These are phyloP conservation scores for Chaetorhynchus papuensis DNA, from an alignment of 2,113 vertebrate genomes.

Conservation along the genomic window DNA sequence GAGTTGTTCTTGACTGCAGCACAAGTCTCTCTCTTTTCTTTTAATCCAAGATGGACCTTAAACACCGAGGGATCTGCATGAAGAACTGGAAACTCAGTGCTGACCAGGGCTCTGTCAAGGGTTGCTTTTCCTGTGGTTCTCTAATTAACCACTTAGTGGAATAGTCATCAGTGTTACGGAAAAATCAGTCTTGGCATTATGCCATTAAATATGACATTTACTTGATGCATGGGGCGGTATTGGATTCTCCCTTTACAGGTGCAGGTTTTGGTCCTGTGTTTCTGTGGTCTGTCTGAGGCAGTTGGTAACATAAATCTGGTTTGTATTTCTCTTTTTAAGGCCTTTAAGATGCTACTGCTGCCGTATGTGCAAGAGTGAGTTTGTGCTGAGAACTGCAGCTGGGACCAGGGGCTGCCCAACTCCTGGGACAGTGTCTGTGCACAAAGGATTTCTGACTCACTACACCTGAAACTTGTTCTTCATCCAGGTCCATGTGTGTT, in stretches of 20 bases:
- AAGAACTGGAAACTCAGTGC: not conserved
- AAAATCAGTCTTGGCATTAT: not conserved
- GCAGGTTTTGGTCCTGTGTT: not conserved
- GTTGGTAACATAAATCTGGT: not conserved
- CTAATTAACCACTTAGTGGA: not conserved
- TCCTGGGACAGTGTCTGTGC: not conserved
- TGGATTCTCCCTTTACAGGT: not conserved
- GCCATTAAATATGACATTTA: not conserved
- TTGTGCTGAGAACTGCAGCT: not conserved
- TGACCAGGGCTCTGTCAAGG: not conserved
- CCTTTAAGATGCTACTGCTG: not conserved
- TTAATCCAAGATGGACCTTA: not conserved
- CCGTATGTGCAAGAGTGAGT: not conserved
- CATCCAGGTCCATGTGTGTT: accelerated
- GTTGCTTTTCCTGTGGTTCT: not conserved
- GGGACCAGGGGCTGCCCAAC: not conserved
- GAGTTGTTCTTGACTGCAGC: not conserved
- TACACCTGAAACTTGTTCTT: not conserved
- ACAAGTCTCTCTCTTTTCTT: not conserved
- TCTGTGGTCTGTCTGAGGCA: not conserved
- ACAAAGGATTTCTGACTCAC: not conserved
- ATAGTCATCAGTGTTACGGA: not conserved
- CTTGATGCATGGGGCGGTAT: not conserved
- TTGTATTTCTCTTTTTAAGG: not conserved
- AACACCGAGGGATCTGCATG: not conserved